Percentiles rank a stretch among this genome's conserved stretches.
Evolutionary conservation across 2,888 invertebrate species (phyloP).

Genomic region (Himalopsyche tibetana): DNA sequence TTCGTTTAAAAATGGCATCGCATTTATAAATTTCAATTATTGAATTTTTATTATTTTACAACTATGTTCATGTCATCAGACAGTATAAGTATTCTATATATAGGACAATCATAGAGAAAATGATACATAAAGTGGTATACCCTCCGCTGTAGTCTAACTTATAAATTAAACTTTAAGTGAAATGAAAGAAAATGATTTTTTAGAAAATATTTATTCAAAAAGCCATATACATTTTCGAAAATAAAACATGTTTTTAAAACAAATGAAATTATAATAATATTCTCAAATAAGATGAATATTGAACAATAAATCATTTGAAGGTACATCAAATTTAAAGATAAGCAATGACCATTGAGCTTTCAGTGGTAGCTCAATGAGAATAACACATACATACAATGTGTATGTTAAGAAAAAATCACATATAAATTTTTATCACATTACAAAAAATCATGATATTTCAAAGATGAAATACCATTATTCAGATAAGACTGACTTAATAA

Average conservation of each 20-base stretch:
- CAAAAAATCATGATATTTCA: neutral
- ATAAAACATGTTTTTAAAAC: conserved; percentile 51
- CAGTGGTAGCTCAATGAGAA: no score
- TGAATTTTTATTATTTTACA: no score
- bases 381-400: conserved; percentile 28
- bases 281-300: conserved; percentile 55
- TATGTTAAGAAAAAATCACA: conserved; percentile 42
- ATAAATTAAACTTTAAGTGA: no score
- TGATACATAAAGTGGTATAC: no score
- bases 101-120: no score
- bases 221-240: conserved; percentile 62
- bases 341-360: neutral
- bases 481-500: conserved; percentile 2
- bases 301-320: conserved; percentile 47
- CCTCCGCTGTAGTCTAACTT: no score
- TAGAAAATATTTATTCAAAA: conserved; percentile 53
- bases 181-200: neutral
- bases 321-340: conserved; percentile 62
- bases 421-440: conserved; percentile 58
- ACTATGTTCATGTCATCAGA: no score
- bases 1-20: no score
- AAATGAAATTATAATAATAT: conserved; percentile 58
- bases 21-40: no score
- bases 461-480: conserved; percentile 8
- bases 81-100: no score